Conservation (phyloP, 2,888 invertebrate species). For the Cotesia congregata region DNA sequence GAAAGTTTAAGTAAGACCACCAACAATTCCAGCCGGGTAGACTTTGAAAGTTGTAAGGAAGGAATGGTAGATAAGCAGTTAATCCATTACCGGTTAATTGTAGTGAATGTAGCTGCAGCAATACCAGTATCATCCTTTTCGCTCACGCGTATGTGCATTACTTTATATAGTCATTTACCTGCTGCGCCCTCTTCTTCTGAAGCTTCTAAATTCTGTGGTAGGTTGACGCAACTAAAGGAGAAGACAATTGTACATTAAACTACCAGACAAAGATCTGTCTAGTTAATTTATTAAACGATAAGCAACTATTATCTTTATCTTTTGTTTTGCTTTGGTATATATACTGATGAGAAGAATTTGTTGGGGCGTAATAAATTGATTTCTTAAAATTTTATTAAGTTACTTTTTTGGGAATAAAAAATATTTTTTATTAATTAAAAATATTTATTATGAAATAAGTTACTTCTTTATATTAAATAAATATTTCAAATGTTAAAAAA, state of each 20-base stretch:
- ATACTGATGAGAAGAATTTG: neutral
- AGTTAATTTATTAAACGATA: conserved; percentile 62
- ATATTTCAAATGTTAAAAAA: no score
- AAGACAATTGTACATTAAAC: conserved; percentile 25
- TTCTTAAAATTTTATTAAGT: neutral
- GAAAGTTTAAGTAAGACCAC: neutral
- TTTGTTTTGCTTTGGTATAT: conserved; percentile 13
- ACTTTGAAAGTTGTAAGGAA: conserved; percentile 24
- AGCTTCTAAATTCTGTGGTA: conserved; percentile 18
- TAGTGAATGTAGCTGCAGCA: conserved; percentile 54
- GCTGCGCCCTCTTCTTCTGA: neutral
- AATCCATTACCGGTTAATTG: conserved; percentile 62
- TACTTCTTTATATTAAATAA: no score
- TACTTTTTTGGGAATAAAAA: no score
- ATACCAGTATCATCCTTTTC: conserved; percentile 45
- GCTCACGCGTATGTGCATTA: conserved; percentile 21
- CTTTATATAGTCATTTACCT: neutral
- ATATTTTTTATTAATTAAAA: no score
- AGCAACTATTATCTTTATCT: conserved; percentile 59
- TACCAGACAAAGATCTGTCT: conserved; percentile 17
- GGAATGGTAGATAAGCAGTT: conserved; percentile 57
- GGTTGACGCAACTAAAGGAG: conserved; percentile 29
- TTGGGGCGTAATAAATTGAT: no score
- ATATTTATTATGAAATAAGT: no score
- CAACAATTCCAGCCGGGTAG: conserved; percentile 1